phyloP scores from a whole-genome alignment of 53 echinoderm and acorn worm species.

The Pentamera pediparva region DNA sequence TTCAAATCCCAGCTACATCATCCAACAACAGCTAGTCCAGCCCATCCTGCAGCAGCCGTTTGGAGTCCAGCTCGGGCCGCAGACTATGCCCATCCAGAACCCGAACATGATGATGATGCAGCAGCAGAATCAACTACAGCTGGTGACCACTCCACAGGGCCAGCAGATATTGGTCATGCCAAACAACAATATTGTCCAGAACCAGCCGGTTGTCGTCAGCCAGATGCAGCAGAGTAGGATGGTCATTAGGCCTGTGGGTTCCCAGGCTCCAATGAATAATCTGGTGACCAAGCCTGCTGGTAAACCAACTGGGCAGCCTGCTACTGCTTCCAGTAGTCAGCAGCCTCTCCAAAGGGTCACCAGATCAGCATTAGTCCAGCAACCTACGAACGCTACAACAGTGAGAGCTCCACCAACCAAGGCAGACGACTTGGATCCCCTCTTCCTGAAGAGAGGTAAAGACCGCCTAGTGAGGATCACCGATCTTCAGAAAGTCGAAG shows the following conservation, averaged over 20 bases:
- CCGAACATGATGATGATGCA: constrained; percentile 18
- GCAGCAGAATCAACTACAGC: constrained; percentile 10
- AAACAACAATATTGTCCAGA: constrained; percentile 29
- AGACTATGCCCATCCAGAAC: constrained; percentile 12
- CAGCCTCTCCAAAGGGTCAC: background rate
- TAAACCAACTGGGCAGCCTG: background rate
- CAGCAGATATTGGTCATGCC: constrained; percentile 23
- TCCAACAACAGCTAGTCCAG: constrained; percentile 19
- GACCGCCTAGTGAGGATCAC: background rate
- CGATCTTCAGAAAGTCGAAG: background rate
- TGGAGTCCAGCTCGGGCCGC: constrained; percentile 17
- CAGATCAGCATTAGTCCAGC: background rate
- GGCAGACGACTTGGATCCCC: background rate
- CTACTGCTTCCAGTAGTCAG: background rate
- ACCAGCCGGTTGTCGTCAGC: constrained; percentile 32
- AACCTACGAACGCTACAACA: background rate
- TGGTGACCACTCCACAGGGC: constrained; percentile 29
- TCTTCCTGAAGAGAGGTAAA: background rate
- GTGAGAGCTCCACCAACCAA: background rate
- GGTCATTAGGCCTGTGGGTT: constrained; percentile 7
- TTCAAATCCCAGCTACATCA: constrained; percentile 1
- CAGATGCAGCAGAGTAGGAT: constrained; percentile 14
- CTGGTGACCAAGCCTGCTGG: background rate
- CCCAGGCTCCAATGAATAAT: background rate
- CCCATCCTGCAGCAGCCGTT: constrained; percentile 9